Conservation (phyloP, 2,888 invertebrate genomes). For the Mactromeris polynyma region DNA sequence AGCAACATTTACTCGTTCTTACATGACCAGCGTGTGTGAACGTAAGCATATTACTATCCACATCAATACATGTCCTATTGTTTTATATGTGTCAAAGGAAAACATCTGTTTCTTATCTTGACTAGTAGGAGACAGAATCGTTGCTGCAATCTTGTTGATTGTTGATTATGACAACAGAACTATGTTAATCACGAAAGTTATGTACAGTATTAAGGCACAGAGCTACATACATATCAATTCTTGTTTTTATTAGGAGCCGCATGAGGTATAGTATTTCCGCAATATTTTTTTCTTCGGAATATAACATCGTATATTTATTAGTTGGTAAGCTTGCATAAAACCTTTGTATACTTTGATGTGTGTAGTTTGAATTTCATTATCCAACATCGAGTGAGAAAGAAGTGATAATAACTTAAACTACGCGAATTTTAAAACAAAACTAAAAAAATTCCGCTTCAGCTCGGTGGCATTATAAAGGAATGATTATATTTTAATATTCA, state of each 20-base stretch:
- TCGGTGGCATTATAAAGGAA: no score
- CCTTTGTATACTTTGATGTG: no score
- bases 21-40: background rate
- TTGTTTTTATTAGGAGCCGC: background rate
- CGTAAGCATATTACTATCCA: background rate
- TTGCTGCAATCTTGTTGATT: background rate
- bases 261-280: background rate
- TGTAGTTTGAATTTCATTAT: no score
- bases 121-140: background rate
- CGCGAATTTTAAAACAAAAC: no score
- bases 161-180: constrained; percentile 7
- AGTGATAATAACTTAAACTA: no score
- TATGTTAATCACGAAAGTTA: constrained; percentile 1
- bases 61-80: constrained; percentile 24
- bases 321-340: no score
- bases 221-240: background rate
- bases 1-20: no score
- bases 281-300: background rate
- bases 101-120: constrained; percentile 18
- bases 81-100: background rate
- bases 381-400: no score
- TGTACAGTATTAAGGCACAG: background rate
- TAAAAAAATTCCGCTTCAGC: no score
- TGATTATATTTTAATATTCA: no score
- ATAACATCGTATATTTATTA: no score